These are phyloP conservation scores for Trissolcus brochymenae DNA, from an alignment of 2,888 invertebrate species.

Conservation along the genomic window DNA sequence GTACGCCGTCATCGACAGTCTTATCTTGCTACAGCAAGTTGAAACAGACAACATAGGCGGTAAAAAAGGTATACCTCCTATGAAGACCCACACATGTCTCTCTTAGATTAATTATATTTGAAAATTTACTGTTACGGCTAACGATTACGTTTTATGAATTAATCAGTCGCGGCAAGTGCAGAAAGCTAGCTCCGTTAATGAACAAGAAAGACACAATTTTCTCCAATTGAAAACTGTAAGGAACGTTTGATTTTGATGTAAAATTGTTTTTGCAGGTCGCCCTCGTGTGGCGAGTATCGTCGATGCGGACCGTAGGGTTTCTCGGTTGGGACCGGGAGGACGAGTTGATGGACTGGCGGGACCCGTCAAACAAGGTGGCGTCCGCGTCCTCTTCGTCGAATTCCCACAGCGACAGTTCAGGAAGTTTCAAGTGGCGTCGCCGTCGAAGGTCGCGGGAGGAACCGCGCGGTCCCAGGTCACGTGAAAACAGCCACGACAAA, in stretches of 20 bases:
- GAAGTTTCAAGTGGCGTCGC: slow-evolving; percentile 60
- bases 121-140: slow-evolving; percentile 21
- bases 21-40: slow-evolving; percentile 28
- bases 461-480: slow-evolving; percentile 64
- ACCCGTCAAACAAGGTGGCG: slow-evolving; percentile 71
- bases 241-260: too few relatives aligned
- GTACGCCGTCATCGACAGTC: slow-evolving; percentile 32
- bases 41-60: slow-evolving; percentile 1
- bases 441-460: slow-evolving; percentile 68
- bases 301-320: slow-evolving; percentile 75
- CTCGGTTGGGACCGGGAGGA: slow-evolving; percentile 75
- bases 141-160: background rate
- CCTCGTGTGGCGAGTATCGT: slow-evolving; percentile 74
- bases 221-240: too few relatives aligned
- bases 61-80: slow-evolving; percentile 34
- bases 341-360: slow-evolving; percentile 75
- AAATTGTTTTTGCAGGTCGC: slow-evolving; percentile 67
- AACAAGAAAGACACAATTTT: background rate
- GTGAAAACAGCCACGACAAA: slow-evolving; percentile 62
- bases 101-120: slow-evolving; percentile 27
- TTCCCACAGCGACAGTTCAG: slow-evolving; percentile 48
- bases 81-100: slow-evolving; percentile 35
- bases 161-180: background rate
- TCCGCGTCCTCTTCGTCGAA: slow-evolving; percentile 53
- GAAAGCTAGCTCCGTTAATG: too few relatives aligned